phyloP scores from a whole-genome alignment of 2,113 vertebrate genomes.

The Saguinus midas region DNA sequence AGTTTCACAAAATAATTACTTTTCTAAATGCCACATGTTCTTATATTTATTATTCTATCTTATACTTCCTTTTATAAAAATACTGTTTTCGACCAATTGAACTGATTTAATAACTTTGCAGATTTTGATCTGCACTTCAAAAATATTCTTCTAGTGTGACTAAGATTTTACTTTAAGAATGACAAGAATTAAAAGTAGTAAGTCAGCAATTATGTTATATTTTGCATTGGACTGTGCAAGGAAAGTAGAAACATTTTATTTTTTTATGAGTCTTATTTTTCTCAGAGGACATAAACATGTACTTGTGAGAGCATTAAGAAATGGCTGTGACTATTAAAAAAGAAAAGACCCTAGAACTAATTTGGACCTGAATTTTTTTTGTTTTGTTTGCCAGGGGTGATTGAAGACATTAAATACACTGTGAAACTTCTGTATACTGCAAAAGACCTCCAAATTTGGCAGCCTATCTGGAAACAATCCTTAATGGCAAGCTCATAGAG shows the following conservation, averaged over 20 bases:
- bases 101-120: not conserved
- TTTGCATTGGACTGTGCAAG: not conserved
- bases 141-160: not conserved
- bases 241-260: not conserved
- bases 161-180: slow-evolving; percentile 43
- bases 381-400: slow-evolving; percentile 10
- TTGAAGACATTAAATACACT: slow-evolving; percentile 18
- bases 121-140: not conserved
- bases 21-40: not conserved
- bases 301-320: not conserved
- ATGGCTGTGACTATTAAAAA: slow-evolving; percentile 4
- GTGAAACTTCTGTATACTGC: not conserved
- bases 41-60: not conserved
- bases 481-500: slow-evolving; percentile 1
- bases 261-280: slow-evolving; percentile 22
- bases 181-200: not conserved
- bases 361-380: not conserved
- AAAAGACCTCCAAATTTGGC: slow-evolving; percentile 30
- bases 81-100: not conserved
- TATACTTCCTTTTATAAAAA: slow-evolving; percentile 11
- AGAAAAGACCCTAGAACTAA: slow-evolving; percentile 2
- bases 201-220: not conserved
- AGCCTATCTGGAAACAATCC: slow-evolving; percentile 22
- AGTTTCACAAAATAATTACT: slow-evolving; percentile 15
- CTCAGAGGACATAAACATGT: not conserved